These are phyloP conservation scores for Siniperca scherzeri DNA, from an alignment of 2,797 vertebrate genomes.

Conservation along the genomic window DNA sequence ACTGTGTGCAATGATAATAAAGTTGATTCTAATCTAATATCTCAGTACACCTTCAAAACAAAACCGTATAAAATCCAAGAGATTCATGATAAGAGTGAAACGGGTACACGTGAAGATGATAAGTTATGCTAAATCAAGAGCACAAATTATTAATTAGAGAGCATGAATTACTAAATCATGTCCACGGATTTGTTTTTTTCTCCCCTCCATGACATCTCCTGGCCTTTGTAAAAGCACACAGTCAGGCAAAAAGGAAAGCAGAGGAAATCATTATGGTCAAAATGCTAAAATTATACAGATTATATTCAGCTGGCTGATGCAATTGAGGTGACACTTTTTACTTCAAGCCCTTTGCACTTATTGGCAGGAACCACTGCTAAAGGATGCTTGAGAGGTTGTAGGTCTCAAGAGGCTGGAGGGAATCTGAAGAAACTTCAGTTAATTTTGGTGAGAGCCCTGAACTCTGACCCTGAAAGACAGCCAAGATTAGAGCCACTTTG, in stretches of 20 bases:
- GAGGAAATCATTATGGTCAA: background rate
- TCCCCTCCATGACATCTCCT: background rate
- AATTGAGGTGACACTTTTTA: background rate
- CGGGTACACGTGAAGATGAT: background rate
- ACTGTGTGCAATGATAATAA: background rate
- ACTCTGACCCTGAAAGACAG: slow-evolving; percentile 17
- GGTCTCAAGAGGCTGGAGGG: background rate
- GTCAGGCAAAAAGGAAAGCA: background rate
- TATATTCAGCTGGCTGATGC: background rate
- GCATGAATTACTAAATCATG: background rate
- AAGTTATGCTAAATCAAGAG: background rate
- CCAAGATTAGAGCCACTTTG: background rate
- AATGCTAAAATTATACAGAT: background rate
- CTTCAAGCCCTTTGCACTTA: background rate
- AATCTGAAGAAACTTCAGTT: background rate
- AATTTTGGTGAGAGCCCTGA: background rate
- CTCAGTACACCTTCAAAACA: background rate
- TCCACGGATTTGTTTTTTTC: background rate
- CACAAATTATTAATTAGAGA: background rate
- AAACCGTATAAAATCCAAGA: background rate
- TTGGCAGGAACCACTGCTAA: background rate
- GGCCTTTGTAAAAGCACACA: background rate
- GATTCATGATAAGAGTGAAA: background rate
- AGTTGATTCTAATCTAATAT: background rate
- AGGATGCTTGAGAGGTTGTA: background rate